Evolutionary conservation across 2,888 invertebrate genomes (phyloP).

Genomic region (Drosophila colorata): DNA sequence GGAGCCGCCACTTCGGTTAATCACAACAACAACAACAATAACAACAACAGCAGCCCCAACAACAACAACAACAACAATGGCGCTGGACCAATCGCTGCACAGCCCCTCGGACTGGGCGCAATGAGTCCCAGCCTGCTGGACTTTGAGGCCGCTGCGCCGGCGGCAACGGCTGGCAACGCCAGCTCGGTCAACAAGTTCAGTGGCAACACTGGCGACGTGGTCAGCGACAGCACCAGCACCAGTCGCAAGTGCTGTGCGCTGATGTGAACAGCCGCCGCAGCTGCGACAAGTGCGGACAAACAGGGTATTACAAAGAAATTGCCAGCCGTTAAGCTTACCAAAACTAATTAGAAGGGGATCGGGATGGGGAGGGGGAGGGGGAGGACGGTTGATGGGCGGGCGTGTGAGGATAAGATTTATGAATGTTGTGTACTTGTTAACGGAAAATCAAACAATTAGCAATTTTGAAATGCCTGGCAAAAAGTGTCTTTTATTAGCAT

Average conservation of each 20-base stretch:
- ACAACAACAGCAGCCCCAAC: conserved; percentile 83
- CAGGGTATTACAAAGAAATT: conserved; percentile 58
- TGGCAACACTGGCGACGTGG: conserved; percentile 92
- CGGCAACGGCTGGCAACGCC: conserved; percentile 62
- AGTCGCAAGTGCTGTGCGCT: conserved; percentile 90
- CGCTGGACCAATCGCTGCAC: conserved; percentile 77
- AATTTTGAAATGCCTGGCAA: conserved; percentile 64
- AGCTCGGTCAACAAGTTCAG: conserved; percentile 86
- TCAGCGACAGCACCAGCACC: conserved; percentile 89
- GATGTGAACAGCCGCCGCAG: conserved; percentile 86
- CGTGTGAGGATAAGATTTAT: conserved; percentile 6
- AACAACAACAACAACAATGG: conserved; percentile 46
- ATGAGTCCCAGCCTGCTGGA: conserved; percentile 85
- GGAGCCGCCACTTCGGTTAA: conserved; percentile 80
- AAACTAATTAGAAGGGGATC: conserved; percentile 15
- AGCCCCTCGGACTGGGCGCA: conserved; percentile 80
- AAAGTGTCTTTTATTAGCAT: conserved; percentile 78
- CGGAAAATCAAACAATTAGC: conserved; percentile 51
- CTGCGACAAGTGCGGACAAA: conserved; percentile 21
- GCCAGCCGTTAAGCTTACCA: conserved; percentile 66
- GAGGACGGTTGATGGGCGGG: neutral
- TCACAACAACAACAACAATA: conserved; percentile 65
- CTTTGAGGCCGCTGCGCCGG: conserved; percentile 67
- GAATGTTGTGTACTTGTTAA: conserved; percentile 34
- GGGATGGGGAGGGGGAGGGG: neutral